Evolutionary conservation across 2,113 vertebrate genomes (phyloP).

Genomic region (Poeciliopsis occidentalis): DNA sequence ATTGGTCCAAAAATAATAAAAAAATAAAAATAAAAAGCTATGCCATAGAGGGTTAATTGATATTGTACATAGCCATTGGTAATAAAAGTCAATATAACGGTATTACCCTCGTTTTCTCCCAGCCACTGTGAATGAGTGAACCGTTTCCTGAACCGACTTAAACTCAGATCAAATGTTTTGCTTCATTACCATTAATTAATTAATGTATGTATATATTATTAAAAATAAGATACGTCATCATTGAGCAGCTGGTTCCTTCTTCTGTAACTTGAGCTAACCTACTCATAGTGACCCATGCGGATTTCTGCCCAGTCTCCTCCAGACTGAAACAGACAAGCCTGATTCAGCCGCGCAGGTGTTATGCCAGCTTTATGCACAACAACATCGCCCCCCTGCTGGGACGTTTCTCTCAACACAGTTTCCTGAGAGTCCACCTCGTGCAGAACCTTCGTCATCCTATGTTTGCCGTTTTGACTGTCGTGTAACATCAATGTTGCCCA

Average conservation of each 20-base stretch:
- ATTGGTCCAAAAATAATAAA: too few relatives aligned
- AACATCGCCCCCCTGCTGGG: slow-evolving; percentile 68
- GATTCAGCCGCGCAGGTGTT: background rate
- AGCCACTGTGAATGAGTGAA: background rate
- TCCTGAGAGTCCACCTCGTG: background rate
- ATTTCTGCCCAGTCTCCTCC: slow-evolving; percentile 33
- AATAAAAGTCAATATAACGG: background rate
- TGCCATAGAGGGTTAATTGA: too few relatives aligned
- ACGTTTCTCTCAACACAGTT: slow-evolving; percentile 20
- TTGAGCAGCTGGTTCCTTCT: background rate
- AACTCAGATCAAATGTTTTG: background rate
- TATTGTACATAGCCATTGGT: background rate
- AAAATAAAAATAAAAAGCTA: too few relatives aligned
- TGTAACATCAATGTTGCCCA: background rate
- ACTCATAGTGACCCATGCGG: slow-evolving; percentile 38
- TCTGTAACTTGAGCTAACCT: slow-evolving; percentile 11
- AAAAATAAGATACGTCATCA: too few relatives aligned
- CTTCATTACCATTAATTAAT: background rate
- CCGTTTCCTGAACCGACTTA: background rate
- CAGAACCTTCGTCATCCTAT: background rate
- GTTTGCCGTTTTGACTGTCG: background rate
- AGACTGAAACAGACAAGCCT: background rate
- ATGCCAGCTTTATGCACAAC: slow-evolving; percentile 35
- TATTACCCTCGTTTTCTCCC: background rate
- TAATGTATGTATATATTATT: too few relatives aligned